A percentile compares a stretch with the other conserved stretches of the same genome.
Conservation (phyloP, 2,888 invertebrate genomes). For the Pristionchus mayeri region DNA sequence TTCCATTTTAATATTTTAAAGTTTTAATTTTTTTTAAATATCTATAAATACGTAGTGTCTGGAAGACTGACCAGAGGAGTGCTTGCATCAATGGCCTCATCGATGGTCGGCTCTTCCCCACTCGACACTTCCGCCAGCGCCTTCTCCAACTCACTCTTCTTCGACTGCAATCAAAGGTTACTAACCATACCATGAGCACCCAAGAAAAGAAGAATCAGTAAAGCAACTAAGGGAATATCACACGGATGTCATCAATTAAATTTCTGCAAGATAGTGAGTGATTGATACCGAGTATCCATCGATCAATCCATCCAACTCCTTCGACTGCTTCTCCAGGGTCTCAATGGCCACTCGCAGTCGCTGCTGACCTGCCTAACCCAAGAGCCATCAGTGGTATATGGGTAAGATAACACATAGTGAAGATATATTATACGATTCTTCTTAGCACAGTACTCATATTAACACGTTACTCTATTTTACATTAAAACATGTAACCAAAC, state of each 20-base stretch:
- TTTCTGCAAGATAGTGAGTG: no score
- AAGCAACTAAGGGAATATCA: no score
- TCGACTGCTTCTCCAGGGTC: constrained; percentile 67
- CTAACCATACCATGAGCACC: no score
- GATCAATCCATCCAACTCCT: constrained; percentile 58
- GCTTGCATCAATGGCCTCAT: constrained; percentile 95
- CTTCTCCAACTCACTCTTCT: constrained; percentile 88
- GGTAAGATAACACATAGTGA: no score
- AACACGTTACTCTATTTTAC: no score
- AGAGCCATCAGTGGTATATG: no score
- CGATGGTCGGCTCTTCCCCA: constrained; percentile 81
- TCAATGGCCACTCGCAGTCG: constrained; percentile 55
- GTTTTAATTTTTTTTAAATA: background rate
- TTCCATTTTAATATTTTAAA: no score
- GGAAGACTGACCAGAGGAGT: constrained; percentile 84
- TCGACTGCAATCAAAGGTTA: constrained; percentile 82
- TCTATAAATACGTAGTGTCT: background rate
- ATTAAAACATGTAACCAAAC: no score
- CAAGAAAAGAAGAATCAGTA: no score
- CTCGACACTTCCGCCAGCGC: constrained; percentile 81
- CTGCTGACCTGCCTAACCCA: constrained; percentile 77
- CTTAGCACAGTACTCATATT: no score
- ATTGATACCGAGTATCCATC: constrained; percentile 54
- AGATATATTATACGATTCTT: no score
- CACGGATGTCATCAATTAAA: no score